Base-by-base conservation (phyloP, 2,113 vertebrate genomes). In the Paracyprichromis sp. region DNA sequence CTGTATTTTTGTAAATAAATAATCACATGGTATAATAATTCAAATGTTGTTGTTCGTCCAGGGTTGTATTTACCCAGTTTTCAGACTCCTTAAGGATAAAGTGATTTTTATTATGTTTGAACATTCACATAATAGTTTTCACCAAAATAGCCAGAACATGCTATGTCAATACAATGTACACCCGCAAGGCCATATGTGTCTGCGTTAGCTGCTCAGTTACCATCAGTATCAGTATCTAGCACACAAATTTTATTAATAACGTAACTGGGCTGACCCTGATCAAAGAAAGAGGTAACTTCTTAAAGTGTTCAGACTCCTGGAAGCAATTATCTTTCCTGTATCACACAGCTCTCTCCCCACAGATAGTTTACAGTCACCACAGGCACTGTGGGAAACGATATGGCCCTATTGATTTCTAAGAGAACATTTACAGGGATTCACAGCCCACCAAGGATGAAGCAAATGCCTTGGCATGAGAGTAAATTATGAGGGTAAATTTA, bases 401-500 rank as follows among this genome's bases (percentile, higher is more conserved):
- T 78, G 80, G 83, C 76, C 47, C 45, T 86, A 92, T 90, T 11
- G 69, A 89, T 91, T 91, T 71, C 45, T 84, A 50, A 71, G 83
- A 84, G 83, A 43, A 87, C 52, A 63, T 89, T 94, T 89, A 81
- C 61, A 86, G 85, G 80, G 82, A 87, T 81, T 88, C 71, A 90
- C 50, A 85, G 53, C 45, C 82, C 63, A 43, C 61, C 6, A 13
- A 17, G 21, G 79, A 85, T 53, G 4, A 4, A 26, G 38, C n/a
- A n/a, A 34, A 83, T 81, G 82, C 59, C 59, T 89, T 56, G 43
- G 84, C 54, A 87, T 87, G 43, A 36, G 84, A 63, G 31, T 36
- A 57, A 36, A 81, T 78, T 50, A 86, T 82, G 71, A 90, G 54
- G 34, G 52, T 29, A 56, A 50, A 88, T 80, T 43, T 89, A 86